Evolutionary conservation across 2,797 vertebrate species (phyloP).

Genomic region (Allobates femoralis): DNA sequence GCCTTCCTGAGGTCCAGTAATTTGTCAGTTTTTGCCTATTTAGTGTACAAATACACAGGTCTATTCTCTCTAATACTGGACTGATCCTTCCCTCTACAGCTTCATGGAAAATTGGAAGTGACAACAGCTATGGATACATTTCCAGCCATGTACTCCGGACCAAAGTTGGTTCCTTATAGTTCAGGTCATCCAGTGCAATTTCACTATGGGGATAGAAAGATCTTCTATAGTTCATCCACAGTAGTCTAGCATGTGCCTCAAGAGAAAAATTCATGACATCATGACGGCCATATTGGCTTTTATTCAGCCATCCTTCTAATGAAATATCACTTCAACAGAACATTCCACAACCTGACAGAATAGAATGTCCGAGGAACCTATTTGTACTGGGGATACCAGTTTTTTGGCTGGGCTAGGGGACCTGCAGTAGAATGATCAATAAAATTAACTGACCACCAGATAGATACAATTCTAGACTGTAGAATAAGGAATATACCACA

Average conservation of each 20-base stretch:
- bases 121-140: constrained; percentile 2
- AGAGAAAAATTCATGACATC: not conserved
- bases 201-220: not conserved
- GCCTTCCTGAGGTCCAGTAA: too few species aligned
- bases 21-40: not conserved
- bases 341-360: not conserved
- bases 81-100: not conserved
- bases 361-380: not conserved
- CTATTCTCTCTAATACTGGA: not conserved
- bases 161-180: not conserved
- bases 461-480: not conserved
- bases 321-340: not conserved
- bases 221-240: not conserved
- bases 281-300: not conserved
- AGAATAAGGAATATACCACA: not conserved
- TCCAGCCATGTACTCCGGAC: not conserved
- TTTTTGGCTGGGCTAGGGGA: not conserved
- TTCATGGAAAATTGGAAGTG: not conserved
- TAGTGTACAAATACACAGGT: not conserved
- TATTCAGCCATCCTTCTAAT: not conserved
- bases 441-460: not conserved
- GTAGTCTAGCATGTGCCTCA: too few species aligned
- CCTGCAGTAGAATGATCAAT: not conserved
- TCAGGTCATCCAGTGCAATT: not conserved
- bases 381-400: not conserved